Base-by-base conservation (phyloP, 2,797 vertebrate genomes). In the Alfaro cultratus region DNA sequence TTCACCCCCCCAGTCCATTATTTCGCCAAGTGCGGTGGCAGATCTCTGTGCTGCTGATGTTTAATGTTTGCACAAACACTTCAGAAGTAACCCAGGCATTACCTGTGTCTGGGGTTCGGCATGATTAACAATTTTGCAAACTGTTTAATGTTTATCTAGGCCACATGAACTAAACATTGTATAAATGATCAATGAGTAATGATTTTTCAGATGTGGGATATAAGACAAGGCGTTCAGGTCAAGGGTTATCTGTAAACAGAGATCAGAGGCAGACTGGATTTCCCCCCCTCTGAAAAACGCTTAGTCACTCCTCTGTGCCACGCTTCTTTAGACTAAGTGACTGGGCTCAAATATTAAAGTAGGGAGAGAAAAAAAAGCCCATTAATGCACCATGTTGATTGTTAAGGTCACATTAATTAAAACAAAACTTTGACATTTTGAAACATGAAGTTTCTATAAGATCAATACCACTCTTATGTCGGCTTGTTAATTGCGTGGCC, bases 1-100 rank as follows among this genome's bases (percentile, higher is more conserved):
- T 94, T 94, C 8, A n/a, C 1, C 16, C 21, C 55, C 77, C 67
- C 79, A 55, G 82, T 81, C 62, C 80, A 91, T 91, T 94, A 85
- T 89, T 90, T 79, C 84, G 74, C 83, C 80, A 85, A 79, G 83
- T 70, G 77, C 74, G 76, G 68, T 5, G 13, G 83, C 82, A 76
- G 80, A 86, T 79, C 62, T 85, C 9, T 7, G 6, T 29, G 82
- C 76, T 76, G 53, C 79, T 70, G 47, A 70, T 62, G n/a, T n/a
- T n/a, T n/a, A 39, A 36, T 86, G 55, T 86, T 76, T 74, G 36
- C 71, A 57, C 73, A 70, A 36, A 70, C 43, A 67, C 15, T 39
- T 67, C 75, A 45, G 75, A 78, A 5, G 68, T 31, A 46, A 60
- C 43, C 10, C n/a, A 76, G 73, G 68, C 26, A 13, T n/a, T 73